A percentile compares a stretch with the other conserved stretches of the same genome.
Conservation (phyloP, 2,888 invertebrate species). For the Polydesmus complanatus region DNA sequence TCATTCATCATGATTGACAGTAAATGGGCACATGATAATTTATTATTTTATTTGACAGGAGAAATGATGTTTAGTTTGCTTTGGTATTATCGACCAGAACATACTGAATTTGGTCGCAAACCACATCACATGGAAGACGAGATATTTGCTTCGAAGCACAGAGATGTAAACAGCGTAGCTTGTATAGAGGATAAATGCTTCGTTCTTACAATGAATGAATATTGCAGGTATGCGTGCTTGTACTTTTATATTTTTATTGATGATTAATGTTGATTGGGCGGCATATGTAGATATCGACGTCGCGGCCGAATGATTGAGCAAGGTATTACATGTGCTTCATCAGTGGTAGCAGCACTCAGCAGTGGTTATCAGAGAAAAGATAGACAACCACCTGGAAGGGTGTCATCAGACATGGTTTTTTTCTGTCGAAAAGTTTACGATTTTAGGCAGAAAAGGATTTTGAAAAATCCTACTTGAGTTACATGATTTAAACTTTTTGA, state of each 20-base stretch:
- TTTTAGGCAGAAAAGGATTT: conserved; percentile 69
- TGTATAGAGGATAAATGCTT: conserved; percentile 97
- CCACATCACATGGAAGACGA: conserved; percentile 72
- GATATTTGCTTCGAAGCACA: conserved; percentile 88
- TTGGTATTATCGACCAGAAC: conserved; percentile 97
- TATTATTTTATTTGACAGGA: conserved; percentile 42
- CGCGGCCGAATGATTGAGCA: conserved; percentile 63
- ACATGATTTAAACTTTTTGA: too few species aligned
- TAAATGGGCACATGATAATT: too few species aligned
- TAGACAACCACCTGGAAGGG: conserved; percentile 45
- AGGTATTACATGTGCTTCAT: conserved; percentile 48
- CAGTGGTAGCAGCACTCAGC: conserved; percentile 50
- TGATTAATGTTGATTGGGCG: conserved; percentile 1
- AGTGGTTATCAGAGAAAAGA: conserved; percentile 23
- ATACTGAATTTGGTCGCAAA: conserved; percentile 77
- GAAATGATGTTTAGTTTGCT: conserved; percentile 95
- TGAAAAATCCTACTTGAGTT: conserved; percentile 35
- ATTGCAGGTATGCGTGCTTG: conserved; percentile 58
- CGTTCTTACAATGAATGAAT: conserved; percentile 89
- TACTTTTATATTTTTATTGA: not conserved
- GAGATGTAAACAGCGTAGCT: conserved; percentile 89
- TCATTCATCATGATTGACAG: too few species aligned
- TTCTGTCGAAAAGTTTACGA: conserved; percentile 92
- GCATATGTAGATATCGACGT: conserved; percentile 61
- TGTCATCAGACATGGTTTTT: conserved; percentile 70